These are phyloP conservation scores for Thaumatotibia leucotreta DNA, from an alignment of 1,140 invertebrate species.

Conservation along the genomic window DNA sequence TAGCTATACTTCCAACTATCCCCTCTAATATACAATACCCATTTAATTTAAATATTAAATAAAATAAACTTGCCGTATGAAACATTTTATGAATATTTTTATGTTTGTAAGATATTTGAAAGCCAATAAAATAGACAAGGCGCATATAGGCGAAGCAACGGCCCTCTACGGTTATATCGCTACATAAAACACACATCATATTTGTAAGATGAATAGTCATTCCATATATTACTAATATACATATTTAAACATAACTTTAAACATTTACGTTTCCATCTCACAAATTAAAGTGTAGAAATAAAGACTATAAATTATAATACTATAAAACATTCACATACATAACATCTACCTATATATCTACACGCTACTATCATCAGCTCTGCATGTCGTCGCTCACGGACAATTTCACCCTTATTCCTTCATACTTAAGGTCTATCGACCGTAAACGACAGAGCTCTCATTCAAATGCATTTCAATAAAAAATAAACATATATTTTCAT, in stretches of 20 bases:
- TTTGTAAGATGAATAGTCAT: conserved; percentile 20
- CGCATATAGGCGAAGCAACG: conserved; percentile 24
- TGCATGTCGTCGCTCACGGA: conserved; percentile 30
- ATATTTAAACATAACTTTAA: too few species aligned
- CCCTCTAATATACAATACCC: too few species aligned
- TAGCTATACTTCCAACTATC: too few species aligned
- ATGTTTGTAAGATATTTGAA: too few species aligned
- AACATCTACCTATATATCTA: conserved; percentile 67
- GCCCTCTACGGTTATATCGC: conserved; percentile 42
- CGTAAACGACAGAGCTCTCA: conserved; percentile 29
- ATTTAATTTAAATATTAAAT: too few species aligned
- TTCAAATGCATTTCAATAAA: conserved; percentile 39
- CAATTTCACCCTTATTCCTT: conserved; percentile 20
- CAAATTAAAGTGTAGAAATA: neutral
- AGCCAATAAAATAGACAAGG: neutral
- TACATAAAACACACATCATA: conserved; percentile 27
- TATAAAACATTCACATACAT: conserved; percentile 65
- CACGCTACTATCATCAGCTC: conserved; percentile 34
- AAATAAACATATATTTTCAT: conserved; percentile 35
- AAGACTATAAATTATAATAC: neutral
- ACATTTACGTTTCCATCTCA: neutral
- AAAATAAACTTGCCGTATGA: too few species aligned
- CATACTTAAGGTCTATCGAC: conserved; percentile 22
- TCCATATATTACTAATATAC: too few species aligned
- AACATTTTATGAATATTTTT: too few species aligned